Evolutionary conservation across 2,113 vertebrate species (phyloP).

Genomic region (Cromileptes altivelis): DNA sequence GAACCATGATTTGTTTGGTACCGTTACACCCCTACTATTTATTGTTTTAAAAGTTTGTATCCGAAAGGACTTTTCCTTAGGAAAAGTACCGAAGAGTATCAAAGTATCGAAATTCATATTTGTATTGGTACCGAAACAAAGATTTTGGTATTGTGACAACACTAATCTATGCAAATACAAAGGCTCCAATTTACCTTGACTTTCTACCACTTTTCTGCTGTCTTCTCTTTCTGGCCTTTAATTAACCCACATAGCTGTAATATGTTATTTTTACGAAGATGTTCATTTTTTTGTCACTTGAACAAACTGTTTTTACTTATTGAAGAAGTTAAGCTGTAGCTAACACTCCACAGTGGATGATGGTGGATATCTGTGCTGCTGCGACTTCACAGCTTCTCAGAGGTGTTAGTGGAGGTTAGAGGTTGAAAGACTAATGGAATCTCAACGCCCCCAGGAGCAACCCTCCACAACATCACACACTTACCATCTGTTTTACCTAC

Average conservation of each 20-base stretch:
- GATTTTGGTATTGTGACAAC: too few relatives aligned
- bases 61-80: too few relatives aligned
- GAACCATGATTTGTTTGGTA: too few relatives aligned
- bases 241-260: neutral
- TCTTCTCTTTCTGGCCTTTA: neutral
- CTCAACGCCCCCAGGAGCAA: slow-evolving; percentile 42
- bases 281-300: neutral
- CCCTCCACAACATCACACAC: slow-evolving; percentile 51
- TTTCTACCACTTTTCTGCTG: neutral
- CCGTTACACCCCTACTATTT: too few relatives aligned
- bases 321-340: slow-evolving; percentile 1
- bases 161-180: neutral
- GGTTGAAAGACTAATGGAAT: slow-evolving; percentile 59
- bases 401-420: slow-evolving; percentile 55
- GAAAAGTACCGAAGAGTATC: too few relatives aligned
- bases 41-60: too few relatives aligned
- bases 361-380: neutral
- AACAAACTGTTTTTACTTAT: neutral
- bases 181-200: neutral
- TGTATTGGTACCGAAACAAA: too few relatives aligned
- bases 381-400: slow-evolving; percentile 20
- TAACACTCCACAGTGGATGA: neutral
- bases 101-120: too few relatives aligned
- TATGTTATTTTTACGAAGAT: neutral
- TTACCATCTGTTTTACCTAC: slow-evolving; percentile 63